phyloP scores from a whole-genome alignment of 2,113 vertebrate species.

The Sigmodon hispidus region DNA sequence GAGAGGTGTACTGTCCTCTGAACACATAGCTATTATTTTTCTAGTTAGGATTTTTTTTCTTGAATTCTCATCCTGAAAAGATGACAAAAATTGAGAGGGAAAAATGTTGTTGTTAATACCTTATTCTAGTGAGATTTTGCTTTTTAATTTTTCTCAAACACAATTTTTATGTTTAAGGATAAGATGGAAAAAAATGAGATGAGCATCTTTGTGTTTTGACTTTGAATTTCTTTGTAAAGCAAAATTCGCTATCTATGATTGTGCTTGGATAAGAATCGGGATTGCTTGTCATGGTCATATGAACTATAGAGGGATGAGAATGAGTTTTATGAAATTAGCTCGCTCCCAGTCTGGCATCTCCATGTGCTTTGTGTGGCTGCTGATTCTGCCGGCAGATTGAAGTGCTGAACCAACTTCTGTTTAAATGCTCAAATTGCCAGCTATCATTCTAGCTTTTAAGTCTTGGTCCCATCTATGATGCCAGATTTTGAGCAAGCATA shows the following conservation, averaged over 20 bases:
- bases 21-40: not conserved
- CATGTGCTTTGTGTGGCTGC: constrained; percentile 62
- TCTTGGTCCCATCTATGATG: constrained; percentile 62
- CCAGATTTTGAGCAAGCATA: constrained; percentile 71
- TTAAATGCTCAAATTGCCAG: constrained; percentile 67
- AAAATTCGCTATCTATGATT: constrained; percentile 40
- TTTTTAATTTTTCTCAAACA: constrained; percentile 62
- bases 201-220: constrained; percentile 54
- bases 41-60: not conserved
- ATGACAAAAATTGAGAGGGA: constrained; percentile 32
- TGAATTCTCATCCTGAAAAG: constrained; percentile 36
- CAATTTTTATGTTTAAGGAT: constrained; percentile 52
- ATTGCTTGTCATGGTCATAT: constrained; percentile 52
- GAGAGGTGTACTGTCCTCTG: not conserved
- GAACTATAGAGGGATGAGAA: constrained; percentile 55
- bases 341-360: constrained; percentile 60
- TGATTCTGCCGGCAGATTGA: constrained; percentile 70
- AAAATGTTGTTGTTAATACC: constrained; percentile 25
- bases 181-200: constrained; percentile 37
- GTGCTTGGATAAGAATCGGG: constrained; percentile 54
- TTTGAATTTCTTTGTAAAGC: constrained; percentile 57
- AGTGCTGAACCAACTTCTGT: constrained; percentile 71
- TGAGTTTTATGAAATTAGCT: constrained; percentile 74
- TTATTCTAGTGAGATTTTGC: constrained; percentile 46
- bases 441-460: constrained; percentile 70